These are phyloP conservation scores for Vanacampus margaritifer DNA, from an alignment of 2,113 vertebrate species.

Conservation along the genomic window DNA sequence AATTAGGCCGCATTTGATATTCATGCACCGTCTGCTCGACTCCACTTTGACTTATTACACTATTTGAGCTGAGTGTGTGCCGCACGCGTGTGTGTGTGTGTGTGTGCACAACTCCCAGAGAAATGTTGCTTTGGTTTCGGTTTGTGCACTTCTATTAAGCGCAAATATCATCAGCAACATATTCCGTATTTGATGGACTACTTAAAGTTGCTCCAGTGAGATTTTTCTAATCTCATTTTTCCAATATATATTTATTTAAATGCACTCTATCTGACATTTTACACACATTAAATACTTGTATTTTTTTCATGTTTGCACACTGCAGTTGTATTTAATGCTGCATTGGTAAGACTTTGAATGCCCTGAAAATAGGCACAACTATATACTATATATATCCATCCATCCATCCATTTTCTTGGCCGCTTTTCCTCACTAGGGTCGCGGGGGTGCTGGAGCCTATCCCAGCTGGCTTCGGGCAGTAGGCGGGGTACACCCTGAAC, in stretches of 20 bases:
- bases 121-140: constrained; percentile 8
- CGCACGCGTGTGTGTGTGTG: background rate
- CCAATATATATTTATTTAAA: background rate
- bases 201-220: background rate
- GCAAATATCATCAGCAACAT: constrained; percentile 4
- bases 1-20: constrained; percentile 8
- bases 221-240: background rate
- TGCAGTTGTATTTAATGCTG: background rate
- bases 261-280: background rate
- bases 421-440: too few relatives aligned
- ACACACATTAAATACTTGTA: background rate
- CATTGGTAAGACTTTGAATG: background rate
- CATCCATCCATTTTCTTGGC: too few relatives aligned
- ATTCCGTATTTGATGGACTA: constrained; percentile 3
- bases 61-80: background rate
- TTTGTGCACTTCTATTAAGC: constrained; percentile 4
- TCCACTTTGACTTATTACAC: background rate
- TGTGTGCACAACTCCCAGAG: background rate
- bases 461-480: too few relatives aligned
- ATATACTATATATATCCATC: too few relatives aligned
- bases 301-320: background rate
- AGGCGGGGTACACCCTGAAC: too few relatives aligned
- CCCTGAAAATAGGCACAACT: background rate
- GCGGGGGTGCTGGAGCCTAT: too few relatives aligned
- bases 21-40: constrained; percentile 10